Conservation (phyloP, 1,140 invertebrate genomes). For the Macrobrachium nipponense region DNA sequence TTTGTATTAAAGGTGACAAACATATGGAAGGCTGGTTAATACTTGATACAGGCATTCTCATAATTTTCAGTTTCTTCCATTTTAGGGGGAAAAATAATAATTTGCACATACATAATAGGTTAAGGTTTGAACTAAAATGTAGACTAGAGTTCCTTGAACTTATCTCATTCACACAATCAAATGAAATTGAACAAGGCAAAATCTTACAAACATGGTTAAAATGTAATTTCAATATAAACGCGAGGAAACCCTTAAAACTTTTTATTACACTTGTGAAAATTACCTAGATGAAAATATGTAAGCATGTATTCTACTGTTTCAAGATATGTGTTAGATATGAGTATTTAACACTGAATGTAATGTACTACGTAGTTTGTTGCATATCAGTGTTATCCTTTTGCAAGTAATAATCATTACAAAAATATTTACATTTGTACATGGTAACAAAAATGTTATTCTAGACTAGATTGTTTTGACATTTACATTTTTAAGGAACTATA, state of each 20-base stretch:
- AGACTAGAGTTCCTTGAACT: no score
- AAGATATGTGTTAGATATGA: constrained; percentile 19
- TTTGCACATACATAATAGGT: background rate
- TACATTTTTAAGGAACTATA: constrained; percentile 2
- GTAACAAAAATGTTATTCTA: constrained; percentile 10
- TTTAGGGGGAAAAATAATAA: background rate
- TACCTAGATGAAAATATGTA: background rate
- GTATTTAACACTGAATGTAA: constrained; percentile 6
- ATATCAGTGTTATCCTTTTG: constrained; percentile 2
- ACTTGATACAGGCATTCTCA: background rate
- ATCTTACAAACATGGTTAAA: no score
- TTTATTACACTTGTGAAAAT: no score
- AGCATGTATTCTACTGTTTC: background rate
- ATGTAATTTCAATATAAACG: no score
- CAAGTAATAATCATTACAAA: constrained; percentile 4
- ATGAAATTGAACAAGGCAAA: no score
- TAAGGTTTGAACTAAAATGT: background rate
- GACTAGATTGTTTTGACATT: constrained; percentile 23
- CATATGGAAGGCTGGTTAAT: background rate
- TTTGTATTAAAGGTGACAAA: no score
- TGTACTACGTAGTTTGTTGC: background rate
- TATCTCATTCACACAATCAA: no score
- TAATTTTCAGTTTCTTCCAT: background rate
- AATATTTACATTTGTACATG: constrained; percentile 20
- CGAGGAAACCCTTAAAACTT: no score